A percentile compares a stretch with the other conserved stretches of the same genome.
These are phyloP conservation scores for Tyria jacobaeae DNA, from an alignment of 2,888 invertebrate genomes.

Conservation along the genomic window DNA sequence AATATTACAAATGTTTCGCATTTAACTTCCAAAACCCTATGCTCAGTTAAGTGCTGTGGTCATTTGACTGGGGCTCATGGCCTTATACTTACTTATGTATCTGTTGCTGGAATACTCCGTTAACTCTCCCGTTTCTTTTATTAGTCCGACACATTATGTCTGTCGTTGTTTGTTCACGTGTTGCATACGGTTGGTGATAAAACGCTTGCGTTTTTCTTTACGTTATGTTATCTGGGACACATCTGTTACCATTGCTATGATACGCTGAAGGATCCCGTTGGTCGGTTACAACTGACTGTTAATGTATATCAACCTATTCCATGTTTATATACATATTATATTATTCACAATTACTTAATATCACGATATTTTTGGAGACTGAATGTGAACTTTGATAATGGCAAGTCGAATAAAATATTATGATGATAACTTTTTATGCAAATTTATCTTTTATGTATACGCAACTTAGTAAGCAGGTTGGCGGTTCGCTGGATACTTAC, in stretches of 20 bases:
- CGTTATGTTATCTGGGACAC: background rate
- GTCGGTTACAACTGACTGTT: background rate
- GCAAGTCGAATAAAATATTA: background rate
- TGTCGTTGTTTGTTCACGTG: background rate
- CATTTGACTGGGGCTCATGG: background rate
- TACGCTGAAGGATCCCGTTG: background rate
- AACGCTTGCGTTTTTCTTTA: slow-evolving; percentile 5
- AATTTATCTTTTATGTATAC: background rate
- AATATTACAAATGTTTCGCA: background rate
- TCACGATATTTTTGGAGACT: background rate
- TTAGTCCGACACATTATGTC: background rate
- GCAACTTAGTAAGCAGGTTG: background rate
- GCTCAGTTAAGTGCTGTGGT: background rate
- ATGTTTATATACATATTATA: too few relatives aligned
- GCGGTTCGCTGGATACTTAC: background rate
- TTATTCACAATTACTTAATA: background rate
- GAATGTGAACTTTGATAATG: background rate
- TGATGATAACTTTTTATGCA: background rate
- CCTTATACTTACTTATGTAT: background rate
- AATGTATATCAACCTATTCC: background rate
- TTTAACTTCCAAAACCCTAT: too few relatives aligned
- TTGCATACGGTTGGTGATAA: background rate
- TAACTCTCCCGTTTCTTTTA: background rate
- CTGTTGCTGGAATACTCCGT: background rate
- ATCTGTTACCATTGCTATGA: slow-evolving; percentile 2